These are phyloP conservation scores for Acanthornis magna DNA, from an alignment of 2,797 vertebrate genomes.

Conservation along the genomic window DNA sequence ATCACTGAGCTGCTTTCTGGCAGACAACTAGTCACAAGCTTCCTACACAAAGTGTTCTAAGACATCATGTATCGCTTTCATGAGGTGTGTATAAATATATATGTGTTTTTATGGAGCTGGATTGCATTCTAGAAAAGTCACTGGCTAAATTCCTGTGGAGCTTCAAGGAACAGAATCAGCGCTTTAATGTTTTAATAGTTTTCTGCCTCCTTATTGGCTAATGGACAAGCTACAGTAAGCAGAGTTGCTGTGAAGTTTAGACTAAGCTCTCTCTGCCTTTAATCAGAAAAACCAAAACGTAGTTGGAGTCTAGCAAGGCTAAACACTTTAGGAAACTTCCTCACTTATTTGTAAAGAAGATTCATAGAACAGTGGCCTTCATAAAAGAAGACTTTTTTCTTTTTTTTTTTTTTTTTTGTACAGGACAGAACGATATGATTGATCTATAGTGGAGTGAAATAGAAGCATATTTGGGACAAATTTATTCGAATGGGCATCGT, in stretches of 20 bases:
- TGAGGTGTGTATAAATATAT: neutral
- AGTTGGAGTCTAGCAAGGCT: neutral
- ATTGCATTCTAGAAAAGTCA: constrained; percentile 10
- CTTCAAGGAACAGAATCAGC: constrained; percentile 1
- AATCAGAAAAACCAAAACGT: neutral
- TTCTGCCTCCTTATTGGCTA: constrained; percentile 53
- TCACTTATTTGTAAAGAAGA: neutral
- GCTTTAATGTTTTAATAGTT: constrained; percentile 23
- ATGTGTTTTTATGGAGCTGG: neutral
- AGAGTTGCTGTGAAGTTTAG: constrained; percentile 42
- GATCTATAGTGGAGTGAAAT: neutral
- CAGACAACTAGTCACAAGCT: neutral
- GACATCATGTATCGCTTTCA: neutral
- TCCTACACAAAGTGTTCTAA: neutral
- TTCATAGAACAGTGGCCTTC: neutral
- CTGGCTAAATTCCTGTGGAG: constrained; percentile 10
- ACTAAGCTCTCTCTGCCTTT: constrained; percentile 7
- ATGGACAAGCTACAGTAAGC: constrained; percentile 6
- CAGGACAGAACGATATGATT: neutral
- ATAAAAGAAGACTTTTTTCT: neutral
- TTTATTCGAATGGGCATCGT: neutral
- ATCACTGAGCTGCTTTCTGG: neutral
- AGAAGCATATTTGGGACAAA: neutral
- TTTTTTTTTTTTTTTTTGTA: neutral
- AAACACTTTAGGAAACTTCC: neutral